A percentile compares a stretch with the other conserved stretches of the same genome.
phyloP scores from a whole-genome alignment of 2,113 vertebrate species.

The Protobothrops flavoviridis region DNA sequence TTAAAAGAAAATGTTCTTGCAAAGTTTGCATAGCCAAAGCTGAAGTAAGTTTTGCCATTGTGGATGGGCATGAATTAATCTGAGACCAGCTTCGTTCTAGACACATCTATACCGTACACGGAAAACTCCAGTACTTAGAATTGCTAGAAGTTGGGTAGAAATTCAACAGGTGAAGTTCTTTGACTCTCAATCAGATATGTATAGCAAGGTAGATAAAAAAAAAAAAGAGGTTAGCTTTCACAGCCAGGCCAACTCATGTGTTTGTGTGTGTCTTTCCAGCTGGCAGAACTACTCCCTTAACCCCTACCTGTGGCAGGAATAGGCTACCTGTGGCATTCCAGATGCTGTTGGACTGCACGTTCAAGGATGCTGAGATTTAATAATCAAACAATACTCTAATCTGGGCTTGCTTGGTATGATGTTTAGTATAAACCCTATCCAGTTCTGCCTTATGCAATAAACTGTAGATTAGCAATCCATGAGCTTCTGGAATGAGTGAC shows the following conservation, averaged over 20 bases:
- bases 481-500: not conserved
- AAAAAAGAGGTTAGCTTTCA: not conserved
- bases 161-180: not conserved
- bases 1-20: not conserved
- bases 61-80: not conserved
- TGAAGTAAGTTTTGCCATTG: not conserved
- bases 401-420: not conserved
- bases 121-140: not conserved
- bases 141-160: not conserved
- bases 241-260: not conserved
- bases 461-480: not conserved
- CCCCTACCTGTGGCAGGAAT: not conserved
- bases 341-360: not conserved
- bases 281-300: not conserved
- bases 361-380: not conserved
- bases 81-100: not conserved
- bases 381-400: not conserved
- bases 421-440: not conserved
- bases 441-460: not conserved
- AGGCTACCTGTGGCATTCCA: not conserved
- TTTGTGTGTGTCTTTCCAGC: not conserved
- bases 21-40: not conserved
- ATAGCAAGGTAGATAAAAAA: not conserved
- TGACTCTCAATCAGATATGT: not conserved
- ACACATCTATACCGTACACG: not conserved